These are phyloP conservation scores for Zele albiditarsus DNA, from an alignment of 2,888 invertebrate genomes.

Conservation along the genomic window DNA sequence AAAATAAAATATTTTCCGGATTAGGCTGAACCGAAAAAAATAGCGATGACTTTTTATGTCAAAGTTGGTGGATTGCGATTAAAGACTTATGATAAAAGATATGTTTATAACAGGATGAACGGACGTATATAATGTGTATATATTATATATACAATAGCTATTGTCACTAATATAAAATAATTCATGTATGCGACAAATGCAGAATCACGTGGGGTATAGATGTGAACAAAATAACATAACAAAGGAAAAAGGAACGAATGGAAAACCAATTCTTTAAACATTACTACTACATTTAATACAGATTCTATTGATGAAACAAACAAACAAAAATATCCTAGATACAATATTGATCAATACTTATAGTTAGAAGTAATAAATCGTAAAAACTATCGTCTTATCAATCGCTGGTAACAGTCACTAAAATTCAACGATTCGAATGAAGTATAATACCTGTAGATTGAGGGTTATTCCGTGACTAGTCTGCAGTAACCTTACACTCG, in stretches of 20 bases:
- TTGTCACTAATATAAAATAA: conserved; percentile 49
- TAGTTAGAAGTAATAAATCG: conserved; percentile 2
- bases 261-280: conserved; percentile 13
- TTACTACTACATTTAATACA: not conserved
- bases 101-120: conserved; percentile 29
- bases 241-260: conserved; percentile 53
- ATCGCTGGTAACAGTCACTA: conserved; percentile 50
- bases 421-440: conserved; percentile 48
- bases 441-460: conserved; percentile 46
- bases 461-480: conserved; percentile 47
- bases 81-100: not conserved
- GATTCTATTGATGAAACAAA: conserved; percentile 36
- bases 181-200: conserved; percentile 52
- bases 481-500: conserved; percentile 38
- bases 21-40: not conserved
- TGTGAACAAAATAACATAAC: conserved; percentile 36
- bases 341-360: not conserved
- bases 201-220: conserved; percentile 32
- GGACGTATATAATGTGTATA: conserved; percentile 49
- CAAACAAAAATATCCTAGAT: conserved; percentile 34
- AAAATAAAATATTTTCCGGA: not conserved
- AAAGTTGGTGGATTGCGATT: not conserved
- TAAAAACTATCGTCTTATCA: conserved; percentile 31
- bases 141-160: conserved; percentile 50
- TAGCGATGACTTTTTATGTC: not conserved